Evolutionary conservation across 2,113 vertebrate species (phyloP).

Genomic region (Ivindomyrus marchei): DNA sequence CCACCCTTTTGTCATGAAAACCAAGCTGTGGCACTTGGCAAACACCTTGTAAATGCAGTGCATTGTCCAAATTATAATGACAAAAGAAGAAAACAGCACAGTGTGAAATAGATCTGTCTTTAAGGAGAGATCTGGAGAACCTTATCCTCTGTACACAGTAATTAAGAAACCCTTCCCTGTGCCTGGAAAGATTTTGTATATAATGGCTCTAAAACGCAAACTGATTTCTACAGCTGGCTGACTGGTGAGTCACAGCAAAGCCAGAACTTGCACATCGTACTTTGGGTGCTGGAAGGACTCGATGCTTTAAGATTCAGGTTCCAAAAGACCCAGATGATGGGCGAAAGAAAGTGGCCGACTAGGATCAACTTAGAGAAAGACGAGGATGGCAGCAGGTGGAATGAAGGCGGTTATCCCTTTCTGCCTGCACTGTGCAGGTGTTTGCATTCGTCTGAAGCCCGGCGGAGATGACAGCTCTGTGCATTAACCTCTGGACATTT

Average conservation of each 20-base stretch:
- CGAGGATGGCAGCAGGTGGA: background rate
- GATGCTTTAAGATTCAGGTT: background rate
- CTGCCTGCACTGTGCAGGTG: background rate
- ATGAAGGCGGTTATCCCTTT: background rate
- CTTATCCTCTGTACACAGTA: background rate
- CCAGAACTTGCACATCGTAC: background rate
- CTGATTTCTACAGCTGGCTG: background rate
- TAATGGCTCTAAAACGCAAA: background rate
- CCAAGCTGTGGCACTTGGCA: background rate
- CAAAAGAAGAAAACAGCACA: background rate
- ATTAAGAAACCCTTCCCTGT: background rate
- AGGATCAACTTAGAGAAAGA: background rate
- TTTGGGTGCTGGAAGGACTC: background rate
- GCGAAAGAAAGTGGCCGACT: background rate
- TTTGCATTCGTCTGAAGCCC: background rate
- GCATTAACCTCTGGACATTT: background rate
- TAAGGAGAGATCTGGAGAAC: background rate
- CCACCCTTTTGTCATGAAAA: background rate
- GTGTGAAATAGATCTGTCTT: background rate
- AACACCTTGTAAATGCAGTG: background rate
- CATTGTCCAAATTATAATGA: background rate
- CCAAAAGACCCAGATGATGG: background rate
- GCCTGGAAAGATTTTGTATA: background rate
- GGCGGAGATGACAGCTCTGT: background rate
- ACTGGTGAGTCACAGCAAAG: slow-evolving; percentile 1